Percentiles rank a stretch among this genome's conserved stretches.
Conservation (phyloP, 2,113 vertebrate genomes). For the Hymenochirus boettgeri region DNA sequence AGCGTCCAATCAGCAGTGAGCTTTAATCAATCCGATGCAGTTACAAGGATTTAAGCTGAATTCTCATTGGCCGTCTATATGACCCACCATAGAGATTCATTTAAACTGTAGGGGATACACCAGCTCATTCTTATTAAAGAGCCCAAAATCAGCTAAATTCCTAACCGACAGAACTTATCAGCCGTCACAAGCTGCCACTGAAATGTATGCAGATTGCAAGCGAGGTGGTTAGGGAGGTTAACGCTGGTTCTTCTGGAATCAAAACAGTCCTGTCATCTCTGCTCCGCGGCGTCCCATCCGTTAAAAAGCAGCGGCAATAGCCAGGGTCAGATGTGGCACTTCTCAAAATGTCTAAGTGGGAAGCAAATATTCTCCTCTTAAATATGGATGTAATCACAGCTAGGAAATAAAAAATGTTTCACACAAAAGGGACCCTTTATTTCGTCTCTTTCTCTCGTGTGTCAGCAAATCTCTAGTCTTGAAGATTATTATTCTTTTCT, state of each 20-base stretch:
- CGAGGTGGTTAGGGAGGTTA: background rate
- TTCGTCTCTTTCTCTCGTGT: background rate
- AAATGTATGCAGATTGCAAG: constrained; percentile 5
- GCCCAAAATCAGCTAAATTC: no score
- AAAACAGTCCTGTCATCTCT: background rate
- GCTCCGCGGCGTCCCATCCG: background rate
- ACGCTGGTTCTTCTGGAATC: background rate
- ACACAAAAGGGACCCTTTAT: background rate
- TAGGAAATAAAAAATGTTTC: background rate
- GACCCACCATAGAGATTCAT: no score
- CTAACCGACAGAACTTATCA: background rate
- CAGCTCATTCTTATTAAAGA: no score
- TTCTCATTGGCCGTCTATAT: no score
- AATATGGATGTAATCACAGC: constrained; percentile 7
- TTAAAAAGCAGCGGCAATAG: background rate
- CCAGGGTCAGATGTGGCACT: background rate
- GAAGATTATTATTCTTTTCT: no score
- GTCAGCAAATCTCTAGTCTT: no score
- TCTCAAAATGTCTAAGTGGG: background rate
- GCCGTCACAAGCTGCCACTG: background rate
- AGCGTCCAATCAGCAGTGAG: no score
- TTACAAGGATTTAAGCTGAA: no score
- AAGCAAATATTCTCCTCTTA: background rate
- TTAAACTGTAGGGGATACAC: no score
- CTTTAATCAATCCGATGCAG: no score